These are phyloP conservation scores for Ptiloglossa arizonensis DNA, from an alignment of 1,140 invertebrate genomes.

Conservation along the genomic window DNA sequence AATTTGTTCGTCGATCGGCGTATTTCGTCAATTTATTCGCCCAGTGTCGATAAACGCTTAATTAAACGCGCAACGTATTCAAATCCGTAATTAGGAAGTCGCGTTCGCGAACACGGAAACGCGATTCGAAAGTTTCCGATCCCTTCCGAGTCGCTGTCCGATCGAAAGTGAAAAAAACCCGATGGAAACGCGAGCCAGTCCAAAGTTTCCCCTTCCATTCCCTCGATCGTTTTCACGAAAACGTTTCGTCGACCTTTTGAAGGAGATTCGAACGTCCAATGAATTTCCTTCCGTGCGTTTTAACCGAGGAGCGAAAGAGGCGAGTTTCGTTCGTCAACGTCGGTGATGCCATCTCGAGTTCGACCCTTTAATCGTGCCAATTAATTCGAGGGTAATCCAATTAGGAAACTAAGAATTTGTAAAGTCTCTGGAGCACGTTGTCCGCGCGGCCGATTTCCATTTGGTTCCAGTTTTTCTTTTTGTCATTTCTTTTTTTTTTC, in stretches of 20 bases:
- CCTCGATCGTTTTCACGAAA: background rate
- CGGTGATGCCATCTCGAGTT: background rate
- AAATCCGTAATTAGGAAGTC: background rate
- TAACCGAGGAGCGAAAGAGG: too few relatives aligned
- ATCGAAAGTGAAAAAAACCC: too few relatives aligned
- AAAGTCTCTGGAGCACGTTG: constrained; percentile 29
- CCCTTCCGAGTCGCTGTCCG: too few relatives aligned
- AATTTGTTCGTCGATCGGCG: too few relatives aligned
- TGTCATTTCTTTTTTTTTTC: too few relatives aligned
- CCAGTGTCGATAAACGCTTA: too few relatives aligned
- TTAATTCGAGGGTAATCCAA: constrained; percentile 61
- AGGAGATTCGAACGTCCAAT: background rate
- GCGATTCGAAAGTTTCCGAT: too few relatives aligned
- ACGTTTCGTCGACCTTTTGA: background rate
- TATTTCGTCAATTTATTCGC: too few relatives aligned
- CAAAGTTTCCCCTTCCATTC: too few relatives aligned
- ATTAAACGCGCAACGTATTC: background rate
- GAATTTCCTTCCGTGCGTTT: background rate
- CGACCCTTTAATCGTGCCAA: constrained; percentile 55
- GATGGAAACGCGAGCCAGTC: too few relatives aligned
- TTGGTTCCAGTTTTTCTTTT: too few relatives aligned
- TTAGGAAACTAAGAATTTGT: constrained; percentile 59
- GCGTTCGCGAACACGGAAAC: background rate
- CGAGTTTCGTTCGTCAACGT: background rate
- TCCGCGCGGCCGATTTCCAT: constrained; percentile 19